Conservation (phyloP, 2,888 invertebrate genomes). For the Philhelius pedissequus region DNA sequence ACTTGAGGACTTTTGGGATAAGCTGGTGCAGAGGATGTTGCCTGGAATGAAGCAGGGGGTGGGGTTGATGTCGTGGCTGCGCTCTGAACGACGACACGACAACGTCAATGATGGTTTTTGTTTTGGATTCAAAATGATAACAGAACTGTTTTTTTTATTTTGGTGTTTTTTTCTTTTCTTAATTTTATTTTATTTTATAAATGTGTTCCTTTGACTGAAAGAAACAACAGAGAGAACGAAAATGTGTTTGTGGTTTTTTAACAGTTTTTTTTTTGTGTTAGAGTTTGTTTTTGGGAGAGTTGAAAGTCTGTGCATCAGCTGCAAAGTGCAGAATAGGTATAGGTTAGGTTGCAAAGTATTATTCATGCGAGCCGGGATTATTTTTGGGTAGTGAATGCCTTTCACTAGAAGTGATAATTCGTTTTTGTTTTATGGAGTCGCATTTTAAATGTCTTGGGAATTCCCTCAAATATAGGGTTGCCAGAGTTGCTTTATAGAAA, state of each 20-base stretch:
- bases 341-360: constrained; percentile 19
- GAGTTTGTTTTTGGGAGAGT: background rate
- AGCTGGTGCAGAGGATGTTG: constrained; percentile 62
- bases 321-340: background rate
- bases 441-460: constrained; percentile 3
- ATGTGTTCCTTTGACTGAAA: constrained; percentile 37
- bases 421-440: constrained; percentile 13
- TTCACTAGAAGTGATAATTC: constrained; percentile 24
- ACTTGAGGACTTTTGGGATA: constrained; percentile 68
- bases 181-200: constrained; percentile 9
- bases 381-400: constrained; percentile 36
- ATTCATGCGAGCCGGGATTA: constrained; percentile 15
- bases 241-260: constrained; percentile 21
- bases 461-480: background rate
- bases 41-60: constrained; percentile 47
- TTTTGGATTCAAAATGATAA: constrained; percentile 62
- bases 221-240: constrained; percentile 4
- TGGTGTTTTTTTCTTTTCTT: constrained; percentile 21
- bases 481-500: too few relatives aligned
- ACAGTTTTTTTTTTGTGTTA: background rate
- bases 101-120: constrained; percentile 53
- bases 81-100: constrained; percentile 37
- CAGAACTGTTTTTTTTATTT: constrained; percentile 21
- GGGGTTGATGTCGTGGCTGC: constrained; percentile 48
- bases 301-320: background rate